Percentiles rank a stretch among this genome's conserved stretches.
These are phyloP conservation scores for Mixornis gularis DNA, from an alignment of 2,113 vertebrate genomes.

Conservation along the genomic window DNA sequence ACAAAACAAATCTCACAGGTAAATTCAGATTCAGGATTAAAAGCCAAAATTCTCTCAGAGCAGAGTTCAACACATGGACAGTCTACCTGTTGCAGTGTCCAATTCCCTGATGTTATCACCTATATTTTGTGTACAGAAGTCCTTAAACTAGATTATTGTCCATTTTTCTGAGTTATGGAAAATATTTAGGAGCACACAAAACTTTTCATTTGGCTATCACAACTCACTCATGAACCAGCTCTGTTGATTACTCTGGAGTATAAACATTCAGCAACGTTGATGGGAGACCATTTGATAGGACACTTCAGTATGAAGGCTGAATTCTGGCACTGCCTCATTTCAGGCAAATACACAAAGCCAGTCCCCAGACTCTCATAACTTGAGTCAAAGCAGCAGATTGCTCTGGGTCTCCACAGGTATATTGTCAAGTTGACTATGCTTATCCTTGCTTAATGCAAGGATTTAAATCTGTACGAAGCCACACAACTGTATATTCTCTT, in stretches of 20 bases:
- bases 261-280: neutral
- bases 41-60: neutral
- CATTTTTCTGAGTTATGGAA: neutral
- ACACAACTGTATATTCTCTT: neutral
- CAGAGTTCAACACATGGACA: neutral
- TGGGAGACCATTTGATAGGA: neutral
- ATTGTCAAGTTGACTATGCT: neutral
- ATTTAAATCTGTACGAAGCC: neutral
- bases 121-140: neutral
- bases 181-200: neutral
- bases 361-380: neutral
- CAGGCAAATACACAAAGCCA: neutral
- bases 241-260: neutral
- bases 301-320: neutral
- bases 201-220: fast-evolving
- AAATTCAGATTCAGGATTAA: neutral
- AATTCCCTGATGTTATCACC: neutral
- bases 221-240: neutral
- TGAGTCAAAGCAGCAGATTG: neutral
- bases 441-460: neutral
- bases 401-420: neutral
- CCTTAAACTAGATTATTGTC: neutral
- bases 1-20: neutral
- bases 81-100: neutral
- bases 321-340: neutral